Evolutionary conservation across 2,888 invertebrate species (phyloP).

Genomic region (Agriotes lineatus): DNA sequence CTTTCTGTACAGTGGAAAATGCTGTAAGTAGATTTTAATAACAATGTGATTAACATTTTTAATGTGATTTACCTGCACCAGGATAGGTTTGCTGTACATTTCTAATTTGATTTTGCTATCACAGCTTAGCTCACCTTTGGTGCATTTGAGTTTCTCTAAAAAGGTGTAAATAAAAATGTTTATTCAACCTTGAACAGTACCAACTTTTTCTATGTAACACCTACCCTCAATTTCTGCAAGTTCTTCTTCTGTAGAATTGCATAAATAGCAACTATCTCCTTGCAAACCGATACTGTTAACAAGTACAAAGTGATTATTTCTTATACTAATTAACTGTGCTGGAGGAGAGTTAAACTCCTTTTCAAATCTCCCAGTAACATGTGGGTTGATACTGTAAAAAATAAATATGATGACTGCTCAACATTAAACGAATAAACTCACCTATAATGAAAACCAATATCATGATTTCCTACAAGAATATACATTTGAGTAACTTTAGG

Average conservation of each 20-base stretch:
- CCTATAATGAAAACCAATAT: constrained; percentile 97
- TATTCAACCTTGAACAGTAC: neutral
- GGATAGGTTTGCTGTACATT: constrained; percentile 82
- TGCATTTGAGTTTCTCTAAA: constrained; percentile 60
- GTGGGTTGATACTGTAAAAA: constrained; percentile 76
- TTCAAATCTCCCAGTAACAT: constrained; percentile 79
- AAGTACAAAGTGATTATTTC: constrained; percentile 88
- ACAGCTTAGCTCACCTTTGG: constrained; percentile 52
- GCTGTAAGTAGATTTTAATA: constrained; percentile 73
- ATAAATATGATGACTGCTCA: neutral
- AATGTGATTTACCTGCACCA: constrained; percentile 76
- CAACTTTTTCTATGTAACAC: constrained; percentile 60
- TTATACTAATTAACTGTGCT: constrained; percentile 78
- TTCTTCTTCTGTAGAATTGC: constrained; percentile 79
- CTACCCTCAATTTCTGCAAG: constrained; percentile 76
- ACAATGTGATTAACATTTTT: neutral
- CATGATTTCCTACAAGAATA: constrained; percentile 94
- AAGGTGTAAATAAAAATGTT: no score
- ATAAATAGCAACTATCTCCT: constrained; percentile 92
- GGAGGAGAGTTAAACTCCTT: constrained; percentile 79
- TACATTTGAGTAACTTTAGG: constrained; percentile 77
- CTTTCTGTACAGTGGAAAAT: constrained; percentile 92
- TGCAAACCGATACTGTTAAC: constrained; percentile 98
- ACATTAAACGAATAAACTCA: no score
- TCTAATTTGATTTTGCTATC: constrained; percentile 64